phyloP scores from a whole-genome alignment of 2,888 invertebrate species.

The Protodeltote pygarga region DNA sequence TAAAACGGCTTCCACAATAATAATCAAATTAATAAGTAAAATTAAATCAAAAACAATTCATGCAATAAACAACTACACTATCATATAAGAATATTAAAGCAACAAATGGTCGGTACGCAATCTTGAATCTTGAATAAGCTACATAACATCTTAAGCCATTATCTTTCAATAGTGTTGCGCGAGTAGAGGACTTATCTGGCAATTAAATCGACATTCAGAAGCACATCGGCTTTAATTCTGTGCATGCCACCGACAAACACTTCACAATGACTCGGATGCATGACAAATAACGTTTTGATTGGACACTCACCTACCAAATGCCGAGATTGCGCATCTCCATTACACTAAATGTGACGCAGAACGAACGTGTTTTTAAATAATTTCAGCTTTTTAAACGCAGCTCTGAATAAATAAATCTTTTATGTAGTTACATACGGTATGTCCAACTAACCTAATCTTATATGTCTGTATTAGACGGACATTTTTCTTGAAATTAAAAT shows the following conservation, averaged over 20 bases:
- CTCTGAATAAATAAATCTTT: too few species aligned
- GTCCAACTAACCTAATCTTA: too few species aligned
- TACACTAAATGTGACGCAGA: slow-evolving; percentile 19
- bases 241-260: slow-evolving; percentile 79
- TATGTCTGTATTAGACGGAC: too few species aligned
- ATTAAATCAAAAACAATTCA: slow-evolving; percentile 10
- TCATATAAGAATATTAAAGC: slow-evolving; percentile 47
- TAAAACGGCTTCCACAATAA: too few species aligned
- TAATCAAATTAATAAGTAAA: neutral
- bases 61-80: slow-evolving; percentile 28
- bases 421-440: too few species aligned
- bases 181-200: slow-evolving; percentile 81
- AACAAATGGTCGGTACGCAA: slow-evolving; percentile 51
- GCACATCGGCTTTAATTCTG: slow-evolving; percentile 81
- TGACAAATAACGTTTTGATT: slow-evolving; percentile 87
- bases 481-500: neutral
- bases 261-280: slow-evolving; percentile 82
- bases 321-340: slow-evolving; percentile 53
- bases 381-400: too few species aligned
- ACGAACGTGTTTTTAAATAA: neutral
- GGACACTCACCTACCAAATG: slow-evolving; percentile 68
- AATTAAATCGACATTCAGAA: slow-evolving; percentile 87
- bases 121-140: slow-evolving; percentile 73
- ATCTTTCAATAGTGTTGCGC: slow-evolving; percentile 82
- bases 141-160: slow-evolving; percentile 82